Evolutionary conservation across 2,113 vertebrate species (phyloP).

Genomic region (Boulengeromyrus knoepffleri): DNA sequence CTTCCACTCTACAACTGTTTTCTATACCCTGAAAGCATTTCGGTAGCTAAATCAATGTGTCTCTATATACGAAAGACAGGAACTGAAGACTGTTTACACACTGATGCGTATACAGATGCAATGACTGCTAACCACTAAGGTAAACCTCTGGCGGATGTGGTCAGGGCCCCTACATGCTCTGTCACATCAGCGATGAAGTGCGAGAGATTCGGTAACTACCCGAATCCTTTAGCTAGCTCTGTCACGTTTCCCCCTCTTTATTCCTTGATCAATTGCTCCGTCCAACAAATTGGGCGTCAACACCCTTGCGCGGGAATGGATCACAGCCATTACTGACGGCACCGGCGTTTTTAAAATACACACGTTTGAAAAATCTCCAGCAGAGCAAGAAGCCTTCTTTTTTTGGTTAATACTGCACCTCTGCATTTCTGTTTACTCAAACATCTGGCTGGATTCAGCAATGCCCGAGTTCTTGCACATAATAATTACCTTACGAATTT

Average conservation of each 20-base stretch:
- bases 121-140: not conserved
- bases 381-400: not conserved
- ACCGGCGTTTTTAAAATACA: not conserved
- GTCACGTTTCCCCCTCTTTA: not conserved
- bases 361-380: not conserved
- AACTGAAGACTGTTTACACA: not conserved
- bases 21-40: not conserved
- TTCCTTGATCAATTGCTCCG: not conserved
- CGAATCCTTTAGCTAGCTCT: not conserved
- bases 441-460: slow-evolving; percentile 37
- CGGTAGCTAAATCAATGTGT: not conserved
- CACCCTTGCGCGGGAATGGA: not conserved
- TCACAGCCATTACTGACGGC: not conserved
- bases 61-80: not conserved
- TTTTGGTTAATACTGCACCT: not conserved
- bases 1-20: not conserved
- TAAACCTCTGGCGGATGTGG: not conserved
- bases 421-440: slow-evolving; percentile 15
- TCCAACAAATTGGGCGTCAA: not conserved
- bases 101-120: not conserved
- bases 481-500: slow-evolving; percentile 30
- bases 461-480: not conserved
- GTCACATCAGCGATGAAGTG: not conserved
- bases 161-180: not conserved
- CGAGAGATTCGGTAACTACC: not conserved